Evolutionary conservation across 2,888 invertebrate species (phyloP).

Genomic region (Glyphotaelius pellucidus): DNA sequence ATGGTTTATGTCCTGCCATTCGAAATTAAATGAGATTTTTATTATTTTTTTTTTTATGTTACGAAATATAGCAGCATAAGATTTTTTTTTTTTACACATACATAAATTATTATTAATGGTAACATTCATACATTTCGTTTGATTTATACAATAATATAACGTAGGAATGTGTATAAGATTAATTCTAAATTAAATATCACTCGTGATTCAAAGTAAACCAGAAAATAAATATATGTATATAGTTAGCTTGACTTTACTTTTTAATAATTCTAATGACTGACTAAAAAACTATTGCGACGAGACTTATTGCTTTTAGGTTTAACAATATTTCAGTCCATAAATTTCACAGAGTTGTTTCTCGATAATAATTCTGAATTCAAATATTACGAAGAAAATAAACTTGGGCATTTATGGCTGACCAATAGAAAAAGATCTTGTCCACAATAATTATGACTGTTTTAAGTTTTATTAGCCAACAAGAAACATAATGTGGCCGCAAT

Average conservation of each 20-base stretch:
- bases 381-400: background rate
- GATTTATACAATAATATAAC: background rate
- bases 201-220: constrained; percentile 9
- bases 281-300: background rate
- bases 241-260: background rate
- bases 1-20: background rate
- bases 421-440: background rate
- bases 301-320: constrained; percentile 1
- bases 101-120: background rate
- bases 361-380: background rate
- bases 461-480: background rate
- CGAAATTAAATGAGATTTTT: background rate
- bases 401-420: background rate
- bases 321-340: background rate
- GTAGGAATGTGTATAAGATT: constrained; percentile 20
- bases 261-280: constrained; percentile 17
- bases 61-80: background rate
- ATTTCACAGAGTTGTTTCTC: background rate
- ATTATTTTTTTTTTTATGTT: background rate
- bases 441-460: constrained; percentile 20
- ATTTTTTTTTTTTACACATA: background rate
- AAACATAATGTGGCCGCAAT: background rate
- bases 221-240: constrained; percentile 6
- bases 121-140: constrained; percentile 8
- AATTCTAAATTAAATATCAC: constrained; percentile 30